Evolutionary conservation across 2,888 invertebrate species (phyloP).

Genomic region (Drosophila meridiana): DNA sequence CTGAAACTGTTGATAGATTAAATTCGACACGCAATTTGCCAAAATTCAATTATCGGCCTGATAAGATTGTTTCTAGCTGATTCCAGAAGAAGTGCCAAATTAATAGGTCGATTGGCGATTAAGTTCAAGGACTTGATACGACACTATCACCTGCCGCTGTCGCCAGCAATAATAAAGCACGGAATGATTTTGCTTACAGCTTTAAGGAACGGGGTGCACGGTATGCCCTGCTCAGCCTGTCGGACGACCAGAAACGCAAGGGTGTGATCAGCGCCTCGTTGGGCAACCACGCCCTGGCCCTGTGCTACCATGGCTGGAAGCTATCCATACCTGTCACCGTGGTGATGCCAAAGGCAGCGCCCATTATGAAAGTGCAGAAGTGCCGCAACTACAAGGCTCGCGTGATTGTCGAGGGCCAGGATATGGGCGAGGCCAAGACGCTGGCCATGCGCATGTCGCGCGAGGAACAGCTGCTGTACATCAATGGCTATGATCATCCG

Average conservation of each 20-base stretch:
- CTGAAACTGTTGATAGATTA: background rate
- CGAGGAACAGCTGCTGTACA: conserved; percentile 90
- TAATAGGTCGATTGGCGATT: conserved; percentile 43
- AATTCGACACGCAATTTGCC: background rate
- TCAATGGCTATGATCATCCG: conserved; percentile 98
- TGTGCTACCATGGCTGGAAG: conserved; percentile 91
- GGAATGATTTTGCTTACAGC: conserved; percentile 85
- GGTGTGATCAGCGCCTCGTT: conserved; percentile 97
- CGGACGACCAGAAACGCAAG: conserved; percentile 88
- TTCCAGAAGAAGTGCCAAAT: conserved; percentile 35
- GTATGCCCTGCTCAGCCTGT: conserved; percentile 91
- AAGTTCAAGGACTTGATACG: conserved; percentile 14
- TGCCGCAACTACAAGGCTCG: conserved; percentile 94
- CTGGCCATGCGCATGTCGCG: conserved; percentile 91
- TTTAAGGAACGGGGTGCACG: conserved; percentile 98
- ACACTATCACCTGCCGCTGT: background rate
- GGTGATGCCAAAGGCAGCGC: conserved; percentile 98
- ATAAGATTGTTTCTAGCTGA: conserved; percentile 46
- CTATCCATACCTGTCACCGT: conserved; percentile 91
- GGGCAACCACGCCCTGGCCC: conserved; percentile 95
- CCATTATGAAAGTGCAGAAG: conserved; percentile 97
- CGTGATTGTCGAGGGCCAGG: conserved; percentile 90
- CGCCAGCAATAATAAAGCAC: background rate
- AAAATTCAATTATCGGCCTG: conserved; percentile 3
- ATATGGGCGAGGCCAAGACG: conserved; percentile 94